phyloP scores from a whole-genome alignment of 2,797 vertebrate species.

The Carduelis carduelis region DNA sequence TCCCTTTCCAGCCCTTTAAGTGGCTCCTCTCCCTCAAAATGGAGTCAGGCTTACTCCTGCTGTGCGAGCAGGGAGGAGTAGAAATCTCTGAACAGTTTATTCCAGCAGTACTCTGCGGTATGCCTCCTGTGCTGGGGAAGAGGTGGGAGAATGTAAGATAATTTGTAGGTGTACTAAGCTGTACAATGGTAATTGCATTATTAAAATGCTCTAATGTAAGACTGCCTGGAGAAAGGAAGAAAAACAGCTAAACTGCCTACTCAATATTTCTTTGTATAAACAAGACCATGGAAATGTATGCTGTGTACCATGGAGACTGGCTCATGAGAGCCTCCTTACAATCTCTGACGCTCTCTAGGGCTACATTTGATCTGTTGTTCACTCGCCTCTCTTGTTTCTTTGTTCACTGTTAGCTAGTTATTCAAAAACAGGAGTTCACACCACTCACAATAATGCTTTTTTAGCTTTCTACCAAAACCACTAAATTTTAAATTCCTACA shows the following conservation, averaged over 20 bases:
- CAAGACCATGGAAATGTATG: constrained; percentile 36
- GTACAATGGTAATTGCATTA: constrained; percentile 28
- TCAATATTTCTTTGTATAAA: constrained; percentile 40
- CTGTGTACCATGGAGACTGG: constrained; percentile 24
- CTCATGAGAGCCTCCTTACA: constrained; percentile 6
- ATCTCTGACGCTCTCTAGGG: not conserved
- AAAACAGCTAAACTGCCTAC: constrained; percentile 52
- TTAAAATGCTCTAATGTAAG: constrained; percentile 45
- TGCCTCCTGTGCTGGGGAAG: not conserved
- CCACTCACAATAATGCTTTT: not conserved
- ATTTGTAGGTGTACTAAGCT: constrained; percentile 38
- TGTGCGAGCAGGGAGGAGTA: not conserved
- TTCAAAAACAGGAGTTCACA: not conserved
- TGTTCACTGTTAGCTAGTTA: not conserved
- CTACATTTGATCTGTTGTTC: constrained; percentile 2
- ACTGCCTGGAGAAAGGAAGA: constrained; percentile 30
- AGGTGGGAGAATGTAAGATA: not conserved
- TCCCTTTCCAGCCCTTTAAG: not conserved
- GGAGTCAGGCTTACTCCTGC: not conserved
- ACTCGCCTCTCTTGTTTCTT: not conserved
- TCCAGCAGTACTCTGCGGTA: not conserved
- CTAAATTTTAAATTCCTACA: not conserved
- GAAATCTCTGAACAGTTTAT: not conserved
- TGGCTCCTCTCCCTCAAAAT: not conserved
- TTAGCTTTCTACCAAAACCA: not conserved